Evolutionary conservation across 2,113 vertebrate species (phyloP).

Genomic region (Crotalus tigris): DNA sequence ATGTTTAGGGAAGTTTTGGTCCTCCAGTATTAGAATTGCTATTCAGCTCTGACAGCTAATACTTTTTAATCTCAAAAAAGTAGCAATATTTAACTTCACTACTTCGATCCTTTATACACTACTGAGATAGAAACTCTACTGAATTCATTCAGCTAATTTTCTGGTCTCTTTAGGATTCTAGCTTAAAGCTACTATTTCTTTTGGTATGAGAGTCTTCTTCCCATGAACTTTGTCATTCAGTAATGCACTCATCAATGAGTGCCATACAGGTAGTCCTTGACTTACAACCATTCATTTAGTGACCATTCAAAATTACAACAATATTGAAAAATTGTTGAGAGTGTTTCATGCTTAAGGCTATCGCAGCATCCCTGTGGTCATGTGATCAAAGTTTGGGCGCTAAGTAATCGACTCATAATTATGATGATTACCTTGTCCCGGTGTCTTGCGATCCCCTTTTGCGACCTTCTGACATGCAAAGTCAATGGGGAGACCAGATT

Average conservation of each 20-base stretch:
- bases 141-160: neutral
- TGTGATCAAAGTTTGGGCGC: neutral
- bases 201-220: neutral
- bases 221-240: neutral
- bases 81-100: neutral
- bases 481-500: neutral
- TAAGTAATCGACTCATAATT: neutral
- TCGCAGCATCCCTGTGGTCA: neutral
- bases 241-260: neutral
- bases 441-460: neutral
- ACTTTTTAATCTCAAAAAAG: neutral
- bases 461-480: neutral
- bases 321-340: neutral
- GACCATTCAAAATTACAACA: neutral
- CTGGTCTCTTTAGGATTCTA: neutral
- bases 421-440: rapidly evolving
- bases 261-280: neutral
- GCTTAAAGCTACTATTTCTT: neutral
- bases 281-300: neutral
- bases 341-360: neutral
- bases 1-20: neutral
- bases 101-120: neutral
- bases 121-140: neutral
- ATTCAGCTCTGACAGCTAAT: neutral
- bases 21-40: neutral